Conservation (phyloP, 2,113 vertebrate genomes). For the Macaca fascicularis region T2T-MFA8v1.1 NC_088376.1:146786501-146787000, state of each 20-base stretch:
- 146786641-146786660: background rate
- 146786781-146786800: background rate
- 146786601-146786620: no score
- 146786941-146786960: conserved; percentile 5
- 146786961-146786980: background rate
- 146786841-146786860: background rate
- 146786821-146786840: accelerated
- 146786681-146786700: background rate
- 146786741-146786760: background rate
- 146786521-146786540: no score
- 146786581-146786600: no score
- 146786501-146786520: no score
- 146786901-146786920: background rate
- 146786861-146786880: background rate
- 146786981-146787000: background rate
- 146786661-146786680: background rate
- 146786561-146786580: no score
- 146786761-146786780: background rate
- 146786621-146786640: no score
- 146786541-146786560: no score
- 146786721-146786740: background rate
- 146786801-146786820: background rate
- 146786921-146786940: background rate
- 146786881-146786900: background rate
- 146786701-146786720: background rate